phyloP scores from a whole-genome alignment of 2,797 vertebrate genomes.

The Mus spretus region DNA sequence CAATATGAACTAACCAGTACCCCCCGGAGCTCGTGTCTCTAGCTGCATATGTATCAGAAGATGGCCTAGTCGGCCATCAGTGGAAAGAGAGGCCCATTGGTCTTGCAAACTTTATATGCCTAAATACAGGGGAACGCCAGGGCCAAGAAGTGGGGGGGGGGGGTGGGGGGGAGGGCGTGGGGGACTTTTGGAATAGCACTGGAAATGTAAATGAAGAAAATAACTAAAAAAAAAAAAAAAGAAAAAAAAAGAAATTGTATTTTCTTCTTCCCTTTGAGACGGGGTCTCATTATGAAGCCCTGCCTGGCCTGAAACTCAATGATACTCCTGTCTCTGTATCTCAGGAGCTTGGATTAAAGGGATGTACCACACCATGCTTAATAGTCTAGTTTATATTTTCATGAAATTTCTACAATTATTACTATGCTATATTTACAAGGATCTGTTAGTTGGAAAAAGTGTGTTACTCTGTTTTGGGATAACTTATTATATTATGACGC shows the following conservation, averaged over 20 bases:
- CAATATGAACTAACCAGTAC: too few species aligned
- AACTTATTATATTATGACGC: neutral
- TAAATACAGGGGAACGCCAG: too few species aligned
- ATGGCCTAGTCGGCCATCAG: too few species aligned
- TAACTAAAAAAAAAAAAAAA: too few species aligned
- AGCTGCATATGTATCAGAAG: too few species aligned
- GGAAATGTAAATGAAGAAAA: too few species aligned
- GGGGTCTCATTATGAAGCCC: neutral
- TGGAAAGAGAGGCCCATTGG: too few species aligned
- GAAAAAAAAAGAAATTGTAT: neutral
- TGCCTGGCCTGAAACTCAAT: neutral
- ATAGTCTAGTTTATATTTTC: neutral
- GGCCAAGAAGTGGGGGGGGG: too few species aligned
- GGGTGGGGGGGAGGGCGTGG: too few species aligned
- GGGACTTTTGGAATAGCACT: too few species aligned
- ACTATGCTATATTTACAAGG: neutral
- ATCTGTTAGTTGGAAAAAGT: neutral
- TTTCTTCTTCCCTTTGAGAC: neutral
- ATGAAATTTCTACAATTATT: constrained; percentile 25
- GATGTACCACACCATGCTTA: neutral
- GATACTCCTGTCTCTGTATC: neutral
- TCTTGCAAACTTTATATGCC: too few species aligned
- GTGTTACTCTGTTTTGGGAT: neutral
- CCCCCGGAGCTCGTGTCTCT: too few species aligned
- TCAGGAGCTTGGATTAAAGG: neutral